Conservation (phyloP, 1,140 invertebrate species). For the Drosophila murphyi region DNA sequence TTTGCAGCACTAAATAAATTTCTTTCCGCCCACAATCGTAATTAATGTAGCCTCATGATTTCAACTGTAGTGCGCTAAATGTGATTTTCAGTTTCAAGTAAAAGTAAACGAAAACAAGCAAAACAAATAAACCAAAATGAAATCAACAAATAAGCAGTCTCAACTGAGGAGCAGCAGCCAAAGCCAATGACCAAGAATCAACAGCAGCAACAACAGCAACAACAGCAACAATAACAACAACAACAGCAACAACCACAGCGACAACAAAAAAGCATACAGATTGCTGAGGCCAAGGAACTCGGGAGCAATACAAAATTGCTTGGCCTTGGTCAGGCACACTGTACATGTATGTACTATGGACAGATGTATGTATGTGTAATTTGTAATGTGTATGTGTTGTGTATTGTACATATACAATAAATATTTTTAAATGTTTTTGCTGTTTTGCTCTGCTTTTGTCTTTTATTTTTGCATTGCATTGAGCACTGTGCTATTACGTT, state of each 20-base stretch:
- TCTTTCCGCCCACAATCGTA: slow-evolving; percentile 23
- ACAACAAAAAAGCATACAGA: slow-evolving; percentile 39
- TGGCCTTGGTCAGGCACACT: slow-evolving; percentile 80
- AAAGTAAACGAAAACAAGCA: slow-evolving; percentile 68
- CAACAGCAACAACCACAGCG: slow-evolving; percentile 16
- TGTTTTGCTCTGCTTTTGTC: slow-evolving; percentile 27
- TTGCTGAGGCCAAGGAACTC: slow-evolving; percentile 75
- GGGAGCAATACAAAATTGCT: slow-evolving; percentile 78
- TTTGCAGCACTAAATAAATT: slow-evolving; percentile 32
- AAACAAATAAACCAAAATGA: slow-evolving; percentile 77
- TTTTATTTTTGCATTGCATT: slow-evolving; percentile 57
- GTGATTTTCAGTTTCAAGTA: slow-evolving; percentile 57
- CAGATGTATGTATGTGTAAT: neutral
- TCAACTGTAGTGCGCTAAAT: slow-evolving; percentile 30
- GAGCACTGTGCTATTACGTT: slow-evolving; percentile 51
- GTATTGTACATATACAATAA: slow-evolving; percentile 52
- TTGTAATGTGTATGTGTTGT: slow-evolving; percentile 3
- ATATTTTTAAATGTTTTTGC: slow-evolving; percentile 76
- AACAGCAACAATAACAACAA: slow-evolving; percentile 40
- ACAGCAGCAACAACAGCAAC: slow-evolving; percentile 41
- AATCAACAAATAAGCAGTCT: slow-evolving; percentile 76
- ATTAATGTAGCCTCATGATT: slow-evolving; percentile 25
- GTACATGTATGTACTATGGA: slow-evolving; percentile 28
- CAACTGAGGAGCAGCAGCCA: slow-evolving; percentile 48
- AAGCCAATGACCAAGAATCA: slow-evolving; percentile 81